Evolutionary conservation across 2,888 invertebrate species (phyloP), one percentile per base, ranked within the genome.

Genomic region (Lordiphosa fenestrarum): DNA sequence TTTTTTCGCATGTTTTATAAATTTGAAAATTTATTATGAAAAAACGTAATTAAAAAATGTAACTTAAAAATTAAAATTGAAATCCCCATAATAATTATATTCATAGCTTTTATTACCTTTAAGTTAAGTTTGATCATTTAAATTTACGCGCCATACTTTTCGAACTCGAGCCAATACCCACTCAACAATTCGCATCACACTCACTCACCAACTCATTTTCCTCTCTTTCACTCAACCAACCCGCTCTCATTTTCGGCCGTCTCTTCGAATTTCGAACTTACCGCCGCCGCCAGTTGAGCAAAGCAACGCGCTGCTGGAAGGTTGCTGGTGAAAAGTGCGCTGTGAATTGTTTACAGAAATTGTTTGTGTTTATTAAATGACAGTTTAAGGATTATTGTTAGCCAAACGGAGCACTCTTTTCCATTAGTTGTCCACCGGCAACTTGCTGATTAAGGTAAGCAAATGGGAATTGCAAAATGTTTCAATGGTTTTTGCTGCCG

Each of bases 201-300:
- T 35, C 51, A 42, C 52, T 63, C 59, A 5, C 40, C 13, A 41
- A 15, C 62, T 19, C 47, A 19, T 41, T 23, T 51, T 42, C 58
- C 55, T 46, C 58, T 39, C 36, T 19, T 9, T 30, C 30, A 30
- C 30, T 30, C 30, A 30, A 9, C 7, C 30, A 30, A 19, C 2
- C 5, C 25, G 9, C 15, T 42, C 9, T n/a, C 39, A n/a, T 49
- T 49, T 40, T 23, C 46, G n/a, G 9, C 6, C 23, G 2, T 2
- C 7, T 33, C 6, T 58, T 76, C 58, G 70, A 67, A 62, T 44
- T 73, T 67, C 70, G 81, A 71, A 61, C 33, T 47, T 21, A 4
- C 47, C 2, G 12, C 23, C 25, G 25, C 36, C 2, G 12, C 30
- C 30, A 30, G 30, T 40, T 21, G 15, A 23, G 39, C 37, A 19